Evolutionary conservation across 2,113 vertebrate species (phyloP), one percentile per base, ranked within the genome.

Genomic region (Sinocyclocheilus maitianheensis): DNA sequence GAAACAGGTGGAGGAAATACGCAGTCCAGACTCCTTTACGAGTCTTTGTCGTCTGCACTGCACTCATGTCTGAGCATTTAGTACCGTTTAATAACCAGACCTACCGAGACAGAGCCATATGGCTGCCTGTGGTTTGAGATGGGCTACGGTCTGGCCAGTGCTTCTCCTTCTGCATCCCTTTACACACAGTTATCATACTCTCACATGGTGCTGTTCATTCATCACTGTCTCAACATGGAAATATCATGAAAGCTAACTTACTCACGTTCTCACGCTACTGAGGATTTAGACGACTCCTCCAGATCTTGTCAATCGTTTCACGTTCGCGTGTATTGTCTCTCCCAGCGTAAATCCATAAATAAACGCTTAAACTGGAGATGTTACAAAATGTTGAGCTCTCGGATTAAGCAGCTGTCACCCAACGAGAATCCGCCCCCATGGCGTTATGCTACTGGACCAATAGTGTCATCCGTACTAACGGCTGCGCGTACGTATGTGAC

Each of bases 391-490:
- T 60, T 20, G 16, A 77, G 55, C 40, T 1, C 16, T 71, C 22
- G 18, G 51, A 77, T 84, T 84, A 72, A 72, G 46, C 18, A 58
- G 63, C 43, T 5, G 20, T 58, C 26, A 13, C 22, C 51, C 78
- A 77, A 80, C 71, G 18, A 53, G 78, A 85, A n/a, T 10, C 51
- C 85, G 85, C 77, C 62, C 65, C 53, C 58, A 58, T 87, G 85
- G 85, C 80, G 22, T 76, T 87, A 87, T 60, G 26, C 80, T 77
- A 22, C 14, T 87, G 72, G 26, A 83, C 85, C 85, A 87, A 87
- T 87, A 83, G 34, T 83, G 60, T 77, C 71, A 53, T 69, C 20
- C 34, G 30, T 24, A 13, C 34, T 43, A 51, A 74, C 67, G 46
- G 24, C 69, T 43, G 67, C 51, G 55, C 11, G 65, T 51, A 22